Base-by-base conservation (phyloP, 2,797 vertebrate genomes). In the Enteromius fasciolatus region DNA sequence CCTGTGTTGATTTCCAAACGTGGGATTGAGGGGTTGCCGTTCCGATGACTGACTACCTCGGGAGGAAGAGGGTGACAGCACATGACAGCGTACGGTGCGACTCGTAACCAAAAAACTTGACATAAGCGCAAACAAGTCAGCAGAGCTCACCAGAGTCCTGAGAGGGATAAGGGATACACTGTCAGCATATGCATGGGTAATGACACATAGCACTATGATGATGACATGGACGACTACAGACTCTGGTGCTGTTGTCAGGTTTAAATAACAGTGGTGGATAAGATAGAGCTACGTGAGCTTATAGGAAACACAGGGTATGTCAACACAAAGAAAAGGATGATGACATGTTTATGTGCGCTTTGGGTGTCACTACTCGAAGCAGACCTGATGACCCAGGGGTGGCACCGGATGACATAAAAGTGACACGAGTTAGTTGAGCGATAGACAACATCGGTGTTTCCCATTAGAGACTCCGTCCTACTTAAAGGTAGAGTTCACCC, bases 81-180 rank as follows among this genome's bases (percentile, higher is more conserved):
- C 91, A 93, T 85, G 85, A 88, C 85, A 88, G 85, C 74, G 92
- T 93, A 92, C 93, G 93, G 93, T 92, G 92, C 80, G 92, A 90
- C 92, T 93, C 92, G 88, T 93, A 92, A 92, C 91, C 85, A 86
- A 90, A 92, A 92, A 93, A 94, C 90, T 91, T 94, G 93, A 94
- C 94, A 93, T 92, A 90, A 92, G 92, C 88, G 88, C 93, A 94
- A 94, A 94, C 92, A 93, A 93, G 93, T 93, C 93, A 93, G 92
- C 91, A 90, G 92, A 92, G 91, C 91, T 86, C 89, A 70, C 57
- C 80, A 57, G 59, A 86, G 90, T 93, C 93, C 92, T 93, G 76
- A 87, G 94, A 94, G 94, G 92, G 90, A 90, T 93, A 90, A 88
- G 90, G 91, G 90, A 92, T 89, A 93, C 86, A 90, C 89, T 93